A percentile compares a stretch with the other conserved stretches of the same genome.
phyloP scores from a whole-genome alignment of 2,888 invertebrate genomes.

The Lamellibrachia satsuma region DNA sequence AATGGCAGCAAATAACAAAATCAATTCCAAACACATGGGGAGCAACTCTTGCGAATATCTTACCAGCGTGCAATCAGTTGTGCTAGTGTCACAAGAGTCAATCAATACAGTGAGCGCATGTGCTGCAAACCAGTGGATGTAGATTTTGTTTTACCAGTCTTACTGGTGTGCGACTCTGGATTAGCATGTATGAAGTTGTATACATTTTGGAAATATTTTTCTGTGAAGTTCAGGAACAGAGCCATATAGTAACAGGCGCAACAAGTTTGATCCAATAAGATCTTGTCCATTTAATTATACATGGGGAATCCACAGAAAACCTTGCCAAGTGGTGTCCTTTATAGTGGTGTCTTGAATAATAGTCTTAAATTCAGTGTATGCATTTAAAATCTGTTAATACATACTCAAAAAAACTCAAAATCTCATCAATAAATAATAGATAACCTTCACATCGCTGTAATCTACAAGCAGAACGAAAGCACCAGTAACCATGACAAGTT shows the following conservation, averaged over 20 bases:
- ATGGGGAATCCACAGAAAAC: neutral
- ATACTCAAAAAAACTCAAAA: neutral
- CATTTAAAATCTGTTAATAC: neutral
- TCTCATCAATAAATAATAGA: conserved; percentile 8
- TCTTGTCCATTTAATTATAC: neutral
- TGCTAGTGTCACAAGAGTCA: too few relatives aligned
- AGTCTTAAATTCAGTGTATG: neutral
- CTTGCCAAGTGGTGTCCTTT: neutral
- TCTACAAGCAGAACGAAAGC: conserved; percentile 13
- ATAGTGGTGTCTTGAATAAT: neutral
- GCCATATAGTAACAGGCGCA: too few relatives aligned
- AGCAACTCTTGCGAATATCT: too few relatives aligned
- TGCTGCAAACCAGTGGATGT: too few relatives aligned
- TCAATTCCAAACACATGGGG: too few relatives aligned
- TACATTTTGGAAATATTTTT: neutral
- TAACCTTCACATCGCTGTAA: neutral
- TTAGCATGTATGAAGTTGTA: too few relatives aligned
- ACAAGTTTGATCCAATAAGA: neutral
- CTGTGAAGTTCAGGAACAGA: neutral
- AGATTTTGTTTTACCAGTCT: too few relatives aligned
- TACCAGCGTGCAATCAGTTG: too few relatives aligned
- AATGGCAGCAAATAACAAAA: too few relatives aligned
- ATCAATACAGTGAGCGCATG: too few relatives aligned
- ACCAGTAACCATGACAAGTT: neutral
- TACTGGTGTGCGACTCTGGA: too few relatives aligned